Conservation (phyloP, 2,888 invertebrate species). For the Dynastes hyllus region DNA sequence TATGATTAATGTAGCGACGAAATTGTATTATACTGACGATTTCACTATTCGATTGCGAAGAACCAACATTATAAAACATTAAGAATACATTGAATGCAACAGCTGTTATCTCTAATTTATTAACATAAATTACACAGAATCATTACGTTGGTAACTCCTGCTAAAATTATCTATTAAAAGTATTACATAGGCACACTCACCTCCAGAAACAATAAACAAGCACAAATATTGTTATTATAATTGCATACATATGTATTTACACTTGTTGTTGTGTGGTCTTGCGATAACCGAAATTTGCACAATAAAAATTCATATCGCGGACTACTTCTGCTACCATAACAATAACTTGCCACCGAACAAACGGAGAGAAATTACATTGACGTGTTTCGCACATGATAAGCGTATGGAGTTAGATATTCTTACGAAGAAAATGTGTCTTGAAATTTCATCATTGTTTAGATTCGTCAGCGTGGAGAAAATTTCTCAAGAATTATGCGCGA, state of each 20-base stretch:
- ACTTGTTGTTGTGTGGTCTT: constrained; percentile 5
- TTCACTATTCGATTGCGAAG: no score
- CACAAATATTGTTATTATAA: neutral
- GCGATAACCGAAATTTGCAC: neutral
- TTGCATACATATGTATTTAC: neutral
- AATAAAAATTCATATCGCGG: constrained; percentile 6
- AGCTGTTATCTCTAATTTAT: neutral
- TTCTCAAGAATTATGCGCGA: constrained; percentile 3
- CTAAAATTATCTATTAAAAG: no score
- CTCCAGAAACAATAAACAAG: neutral
- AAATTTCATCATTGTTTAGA: constrained; percentile 9
- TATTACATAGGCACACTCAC: no score
- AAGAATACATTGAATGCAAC: no score
- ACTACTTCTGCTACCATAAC: constrained; percentile 1
- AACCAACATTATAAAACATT: no score
- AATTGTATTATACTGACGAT: no score
- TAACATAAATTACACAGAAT: neutral
- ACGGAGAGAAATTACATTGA: neutral
- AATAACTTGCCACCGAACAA: neutral
- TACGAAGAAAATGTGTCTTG: neutral
- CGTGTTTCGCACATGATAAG: neutral
- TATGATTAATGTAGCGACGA: no score
- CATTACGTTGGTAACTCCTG: neutral
- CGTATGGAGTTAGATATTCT: no score
- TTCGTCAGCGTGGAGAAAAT: neutral